Evolutionary conservation across 1,140 invertebrate genomes (phyloP).

Genomic region (Kradibia gibbosae): DNA sequence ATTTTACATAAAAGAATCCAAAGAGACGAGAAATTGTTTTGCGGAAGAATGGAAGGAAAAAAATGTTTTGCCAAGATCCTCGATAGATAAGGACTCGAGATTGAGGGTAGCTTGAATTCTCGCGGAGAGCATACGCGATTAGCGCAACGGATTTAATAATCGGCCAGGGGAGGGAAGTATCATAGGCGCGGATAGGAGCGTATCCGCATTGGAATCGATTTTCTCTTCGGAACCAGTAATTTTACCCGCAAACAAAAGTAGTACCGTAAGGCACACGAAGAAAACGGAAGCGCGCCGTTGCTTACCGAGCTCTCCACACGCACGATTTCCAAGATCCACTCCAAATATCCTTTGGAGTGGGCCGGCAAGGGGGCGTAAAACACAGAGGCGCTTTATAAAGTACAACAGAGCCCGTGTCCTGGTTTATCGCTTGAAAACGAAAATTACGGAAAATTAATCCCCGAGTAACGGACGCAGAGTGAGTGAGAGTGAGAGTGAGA

Average conservation of each 20-base stretch:
- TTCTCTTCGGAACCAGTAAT: not conserved
- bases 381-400: no score
- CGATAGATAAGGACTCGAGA: not conserved
- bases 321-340: not conserved
- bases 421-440: not conserved
- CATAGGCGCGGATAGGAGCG: not conserved
- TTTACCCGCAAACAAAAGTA: not conserved
- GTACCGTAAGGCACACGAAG: not conserved
- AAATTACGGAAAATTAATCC: no score
- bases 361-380: no score
- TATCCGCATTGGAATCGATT: not conserved
- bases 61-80: not conserved
- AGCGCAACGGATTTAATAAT: no score
- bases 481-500: no score
- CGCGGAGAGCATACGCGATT: not conserved
- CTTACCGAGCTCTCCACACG: not conserved
- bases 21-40: no score
- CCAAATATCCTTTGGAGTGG: not conserved
- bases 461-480: no score
- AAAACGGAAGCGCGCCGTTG: not conserved
- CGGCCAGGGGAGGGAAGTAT: no score
- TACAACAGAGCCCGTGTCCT: not conserved
- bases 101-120: not conserved
- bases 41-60: no score
- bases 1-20: no score